Evolutionary conservation across 2,797 vertebrate species (phyloP), one percentile per base, ranked within the genome.

Genomic region (Lithobates sylvaticus): DNA sequence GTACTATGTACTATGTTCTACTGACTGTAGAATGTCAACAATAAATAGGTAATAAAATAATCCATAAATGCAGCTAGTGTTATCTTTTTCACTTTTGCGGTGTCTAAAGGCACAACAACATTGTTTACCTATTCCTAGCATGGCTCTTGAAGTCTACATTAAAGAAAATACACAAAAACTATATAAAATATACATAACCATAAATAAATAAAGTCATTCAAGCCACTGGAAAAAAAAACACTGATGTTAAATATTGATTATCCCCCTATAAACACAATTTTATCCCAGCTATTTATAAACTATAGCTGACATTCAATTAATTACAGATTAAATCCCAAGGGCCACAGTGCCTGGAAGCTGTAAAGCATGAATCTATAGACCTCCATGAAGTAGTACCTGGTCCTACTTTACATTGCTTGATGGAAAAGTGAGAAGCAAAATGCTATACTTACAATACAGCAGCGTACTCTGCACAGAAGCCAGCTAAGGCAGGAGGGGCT

Each of bases 401-500:
- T 69, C 47, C 65, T 70, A 32, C 21, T 32, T 70, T 50, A 26
- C 50, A 12, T 32, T 34, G 32, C 50, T 61, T 61, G 54, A 61
- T 61, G 54, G 23, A 23, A 61, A 61, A 61, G 7, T 61, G 21
- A 61, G 54, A 61, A 34, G 18, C 13, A 47, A 54, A 29, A 72
- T 1, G 34, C 32, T 8, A 42, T 81, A 72, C 79, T 81, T 73
- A 61, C 79, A 72, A 50, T 54, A 34, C 13, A 81, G 27, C 50
- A 21, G 10, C 42, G 78, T 58, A 61, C 67, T 54, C 39, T 61
- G 42, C 72, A 50, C 68, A 77, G 44, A 12, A 50, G 26, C 36
- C 27, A 12, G 36, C 32, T 67, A 67, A 72, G 69, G 16, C 8
- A 72, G 54, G 36, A 78, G 76, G 50, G 26, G 86, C 58, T 39